phyloP scores from a whole-genome alignment of 2,888 invertebrate genomes.

The Diloba caeruleocephala region DNA sequence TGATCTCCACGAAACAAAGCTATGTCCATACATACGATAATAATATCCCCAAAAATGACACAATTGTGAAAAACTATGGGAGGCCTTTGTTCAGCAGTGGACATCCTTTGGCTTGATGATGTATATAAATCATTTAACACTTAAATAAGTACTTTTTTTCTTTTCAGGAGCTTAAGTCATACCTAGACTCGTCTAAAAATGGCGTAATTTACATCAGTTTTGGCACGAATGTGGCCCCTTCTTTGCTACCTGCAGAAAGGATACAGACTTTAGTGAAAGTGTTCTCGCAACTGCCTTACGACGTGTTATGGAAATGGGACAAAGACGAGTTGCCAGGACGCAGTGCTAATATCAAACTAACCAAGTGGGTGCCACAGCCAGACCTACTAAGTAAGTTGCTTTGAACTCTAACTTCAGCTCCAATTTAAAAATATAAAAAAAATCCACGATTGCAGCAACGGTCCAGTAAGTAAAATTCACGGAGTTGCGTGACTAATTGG shows the following conservation, averaged over 20 bases:
- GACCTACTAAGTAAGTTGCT: constrained; percentile 52
- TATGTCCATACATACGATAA: no score
- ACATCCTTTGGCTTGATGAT: no score
- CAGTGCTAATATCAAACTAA: constrained; percentile 65
- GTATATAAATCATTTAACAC: no score
- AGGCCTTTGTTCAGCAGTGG: no score
- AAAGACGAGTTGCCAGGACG: constrained; percentile 60
- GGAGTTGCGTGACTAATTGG: no score
- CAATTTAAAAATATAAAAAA: no score
- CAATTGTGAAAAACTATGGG: no score
- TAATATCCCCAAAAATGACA: no score
- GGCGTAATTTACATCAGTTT: constrained; percentile 74
- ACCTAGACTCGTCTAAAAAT: constrained; percentile 68
- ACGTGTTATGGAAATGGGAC: constrained; percentile 79
- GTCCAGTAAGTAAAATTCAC: no score
- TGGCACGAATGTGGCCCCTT: constrained; percentile 70
- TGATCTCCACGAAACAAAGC: no score
- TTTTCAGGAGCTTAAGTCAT: constrained; percentile 61
- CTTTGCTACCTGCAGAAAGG: constrained; percentile 59
- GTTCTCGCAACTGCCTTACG: constrained; percentile 71
- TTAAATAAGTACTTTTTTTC: neutral
- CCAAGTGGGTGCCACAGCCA: constrained; percentile 73
- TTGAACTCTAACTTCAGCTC: no score
- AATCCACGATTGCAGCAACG: no score
- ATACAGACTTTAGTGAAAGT: constrained; percentile 63